Evolutionary conservation across 2,888 invertebrate genomes (phyloP), one percentile per base, ranked within the genome.

Genomic region (Noctua fimbriata): DNA sequence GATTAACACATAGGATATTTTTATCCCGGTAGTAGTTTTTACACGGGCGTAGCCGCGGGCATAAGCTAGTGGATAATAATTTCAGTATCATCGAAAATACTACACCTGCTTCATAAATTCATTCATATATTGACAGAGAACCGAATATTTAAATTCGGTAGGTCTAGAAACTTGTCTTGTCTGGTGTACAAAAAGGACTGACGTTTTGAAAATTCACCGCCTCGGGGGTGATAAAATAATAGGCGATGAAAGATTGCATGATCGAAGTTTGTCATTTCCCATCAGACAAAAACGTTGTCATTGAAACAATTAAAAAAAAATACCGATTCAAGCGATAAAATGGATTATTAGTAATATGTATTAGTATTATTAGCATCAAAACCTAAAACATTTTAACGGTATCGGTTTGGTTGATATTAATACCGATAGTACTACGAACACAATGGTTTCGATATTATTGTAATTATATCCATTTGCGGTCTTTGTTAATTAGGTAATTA

Each of bases 401-500:
- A 28, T n/a, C 21, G 1, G 24, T 44, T 28, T 2, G 1, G 28
- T 41, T n/a, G 32, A 47, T 63, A 69, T 49, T 55, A 28, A 52
- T 28, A 63, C 10, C n/a, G 16, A 36, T 36, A 44, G n/a, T 36
- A 7, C 36, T 16, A 21, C 32, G 2, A 58, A 58, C 24, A 72
- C 32, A 21, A 36, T 55, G 10, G 24, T 36, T 28, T 52, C 52
- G 2, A 41, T 60, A 49, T 32, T 14, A 52, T 32, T 32, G n/a
- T 72, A 63, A 49, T 49, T 28, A 58, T 28, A 32, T 24, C n/a
- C 18, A 21, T 67, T 32, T 21, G 18, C 66, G 49, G 44, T 24
- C 2, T 69, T 52, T 71, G 55, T 49, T 67, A 69, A 63, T 52
- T 18, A 55, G n/a, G 6, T 55, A 63, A 71, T 82, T 58, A 41